Base-by-base conservation (phyloP, 2,113 vertebrate genomes). In the Pleuronectes platessa region DNA sequence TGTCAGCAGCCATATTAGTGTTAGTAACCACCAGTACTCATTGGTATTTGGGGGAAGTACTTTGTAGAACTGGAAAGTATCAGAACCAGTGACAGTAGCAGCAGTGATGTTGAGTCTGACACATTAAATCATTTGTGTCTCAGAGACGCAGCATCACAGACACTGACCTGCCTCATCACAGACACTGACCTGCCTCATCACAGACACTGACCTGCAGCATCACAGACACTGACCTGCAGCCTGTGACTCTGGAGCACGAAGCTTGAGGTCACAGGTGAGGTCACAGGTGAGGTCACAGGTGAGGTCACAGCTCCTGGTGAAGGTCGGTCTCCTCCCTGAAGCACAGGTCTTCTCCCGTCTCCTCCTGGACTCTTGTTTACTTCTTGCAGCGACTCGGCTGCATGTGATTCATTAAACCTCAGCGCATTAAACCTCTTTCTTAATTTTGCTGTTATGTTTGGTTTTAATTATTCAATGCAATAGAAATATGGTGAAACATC, bases 401-500 rank as follows among this genome's bases (percentile, higher is more conserved):
- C 70, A 71, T 86, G 80, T 21, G 59, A 82, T 76, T 88, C 67
- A 89, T 89, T 71, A 81, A 86, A 67, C 20, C 71, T 58, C 72
- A 11, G 76, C 72, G 15, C n/a, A n/a, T n/a, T n/a, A n/a, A n/a
- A n/a, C n/a, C n/a, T 31, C 1, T 31, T 7, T 31, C 6, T 31
- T 7, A 31, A 7, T 8, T 6, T 31, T 31, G 6, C 31, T 31
- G 31, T 6, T 31, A 31, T 31, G 31, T 31, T 31, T 7, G 31
- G 6, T 1, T 31, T 31, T 31, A 31, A 31, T 31, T 31, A 31
- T 31, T 31, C 31, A 31, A 31, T 31, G 31, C 1, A 31, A 31
- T 31, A 31, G 31, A 31, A 5, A 27, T 5, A 27, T 27, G 27
- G 27, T 27, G 27, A 27, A 27, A 27, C 27, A 37, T 37, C 37